Evolutionary conservation across 2,797 vertebrate species (phyloP), one percentile per base, ranked within the genome.

Genomic region (Trichosurus vulpecula): DNA sequence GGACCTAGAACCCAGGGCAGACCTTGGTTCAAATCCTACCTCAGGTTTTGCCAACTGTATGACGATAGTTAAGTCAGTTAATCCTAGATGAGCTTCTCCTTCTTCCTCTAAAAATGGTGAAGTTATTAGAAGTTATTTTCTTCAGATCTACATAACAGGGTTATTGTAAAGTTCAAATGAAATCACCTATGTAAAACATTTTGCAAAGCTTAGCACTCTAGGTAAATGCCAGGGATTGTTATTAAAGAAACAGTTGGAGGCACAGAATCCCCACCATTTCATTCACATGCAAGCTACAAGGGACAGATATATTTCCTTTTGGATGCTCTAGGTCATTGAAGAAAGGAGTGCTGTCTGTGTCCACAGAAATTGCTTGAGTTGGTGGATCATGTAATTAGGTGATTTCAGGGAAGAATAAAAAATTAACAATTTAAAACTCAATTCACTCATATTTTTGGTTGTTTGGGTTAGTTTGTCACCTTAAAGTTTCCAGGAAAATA

Each of bases 311-410:
- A 4, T 19, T 16, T 51, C 30, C 66, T 93, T n/a, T 25, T 31
- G 19, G 6, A 56, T 52, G 53, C 6, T 9, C n/a, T 13, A 9
- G 22, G 4, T 25, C 12, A 19, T 4, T 0, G 9, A n/a, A 25
- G 47, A 14, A 0, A 10, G 47, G 0, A 3, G 6, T 0, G 0
- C 0, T 4, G 41, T 30, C 74, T 10, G 41, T 19, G 2, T 35
- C 19, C 41, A 41, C 14, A 54, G 10, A 0, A 1, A 29, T 87
- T 0, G 2, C 10, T 22, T 6, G 0, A 12, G 27, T 41, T 30
- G 0, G 0, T 47, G 51, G 41, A 14, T 8, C 6, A 0, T 6
- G 10, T n/a, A 56, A 16, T 5, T 2, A 51, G 91, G 27, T 9
- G 14, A 6, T 54, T 61, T 58, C 4, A 61, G 29, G 52, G 58